Conservation (phyloP, 1,140 invertebrate genomes). For the Euwallacea similis region DNA sequence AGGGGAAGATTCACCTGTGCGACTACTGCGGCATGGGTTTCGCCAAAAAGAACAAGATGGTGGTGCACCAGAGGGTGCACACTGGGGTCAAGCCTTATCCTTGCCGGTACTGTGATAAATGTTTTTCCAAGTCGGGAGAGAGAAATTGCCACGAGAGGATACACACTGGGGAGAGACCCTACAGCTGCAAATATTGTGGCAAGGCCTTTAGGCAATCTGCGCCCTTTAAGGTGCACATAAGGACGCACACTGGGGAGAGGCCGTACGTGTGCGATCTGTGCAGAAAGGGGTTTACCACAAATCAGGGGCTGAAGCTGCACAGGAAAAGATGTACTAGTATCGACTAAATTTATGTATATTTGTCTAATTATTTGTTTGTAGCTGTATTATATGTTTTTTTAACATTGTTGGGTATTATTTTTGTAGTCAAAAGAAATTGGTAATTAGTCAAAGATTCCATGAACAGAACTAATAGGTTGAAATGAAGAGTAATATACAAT, state of each 20-base stretch:
- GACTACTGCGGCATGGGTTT: conserved; percentile 60
- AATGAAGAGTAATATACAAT: no score
- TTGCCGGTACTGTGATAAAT: conserved; percentile 58
- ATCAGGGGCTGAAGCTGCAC: conserved; percentile 42
- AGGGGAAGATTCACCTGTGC: conserved; percentile 54
- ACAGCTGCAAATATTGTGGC: conserved; percentile 60
- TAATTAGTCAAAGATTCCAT: no score
- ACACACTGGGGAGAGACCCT: conserved; percentile 59
- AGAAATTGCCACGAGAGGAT: conserved; percentile 56
- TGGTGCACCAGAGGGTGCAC: conserved; percentile 64
- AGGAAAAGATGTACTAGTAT: conserved; percentile 30
- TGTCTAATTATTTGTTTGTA: no score
- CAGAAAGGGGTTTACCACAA: conserved; percentile 65
- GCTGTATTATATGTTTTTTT: no score
- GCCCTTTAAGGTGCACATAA: conserved; percentile 60
- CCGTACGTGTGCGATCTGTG: conserved; percentile 74
- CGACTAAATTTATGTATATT: conserved; percentile 3
- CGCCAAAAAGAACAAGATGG: conserved; percentile 60
- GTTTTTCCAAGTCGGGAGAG: conserved; percentile 57
- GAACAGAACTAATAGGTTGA: no score
- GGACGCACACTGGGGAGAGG: conserved; percentile 71
- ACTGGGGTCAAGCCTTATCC: conserved; percentile 57
- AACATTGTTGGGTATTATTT: no score
- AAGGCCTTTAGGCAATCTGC: conserved; percentile 75
- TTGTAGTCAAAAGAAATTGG: no score